These are phyloP conservation scores for Aspidiotus destructor DNA, from an alignment of 2,888 invertebrate species.

Conservation along the genomic window DNA sequence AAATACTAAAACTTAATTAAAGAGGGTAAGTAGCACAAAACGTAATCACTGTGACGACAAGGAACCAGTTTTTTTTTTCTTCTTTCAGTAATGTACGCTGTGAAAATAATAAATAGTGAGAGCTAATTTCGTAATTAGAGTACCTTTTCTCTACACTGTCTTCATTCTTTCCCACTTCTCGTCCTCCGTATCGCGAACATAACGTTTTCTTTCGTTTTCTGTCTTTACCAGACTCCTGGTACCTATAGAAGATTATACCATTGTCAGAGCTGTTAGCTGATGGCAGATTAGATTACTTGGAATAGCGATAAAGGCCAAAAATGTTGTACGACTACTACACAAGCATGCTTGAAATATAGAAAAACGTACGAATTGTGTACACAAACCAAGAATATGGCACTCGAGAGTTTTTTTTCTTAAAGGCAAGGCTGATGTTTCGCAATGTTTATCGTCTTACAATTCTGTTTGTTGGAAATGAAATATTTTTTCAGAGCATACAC, in stretches of 20 bases:
- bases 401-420: too few relatives aligned
- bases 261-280: constrained; percentile 27
- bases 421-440: too few relatives aligned
- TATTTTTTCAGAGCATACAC: too few relatives aligned
- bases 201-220: neutral
- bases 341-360: too few relatives aligned
- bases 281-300: constrained; percentile 28
- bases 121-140: constrained; percentile 31
- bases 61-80: constrained; percentile 23
- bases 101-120: constrained; percentile 17
- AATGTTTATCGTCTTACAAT: too few relatives aligned
- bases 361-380: too few relatives aligned
- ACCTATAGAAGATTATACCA: constrained; percentile 19
- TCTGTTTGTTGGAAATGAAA: too few relatives aligned
- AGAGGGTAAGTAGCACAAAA: constrained; percentile 21
- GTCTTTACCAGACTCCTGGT: neutral
- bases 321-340: too few relatives aligned
- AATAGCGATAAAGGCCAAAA: neutral
- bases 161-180: neutral
- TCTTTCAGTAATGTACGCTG: too few relatives aligned
- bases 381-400: too few relatives aligned
- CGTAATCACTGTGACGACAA: constrained; percentile 21
- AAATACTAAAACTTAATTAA: constrained; percentile 14
- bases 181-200: neutral
- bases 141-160: constrained; percentile 7